Conservation (phyloP, 2,888 invertebrate genomes). For the Troides helena region DNA sequence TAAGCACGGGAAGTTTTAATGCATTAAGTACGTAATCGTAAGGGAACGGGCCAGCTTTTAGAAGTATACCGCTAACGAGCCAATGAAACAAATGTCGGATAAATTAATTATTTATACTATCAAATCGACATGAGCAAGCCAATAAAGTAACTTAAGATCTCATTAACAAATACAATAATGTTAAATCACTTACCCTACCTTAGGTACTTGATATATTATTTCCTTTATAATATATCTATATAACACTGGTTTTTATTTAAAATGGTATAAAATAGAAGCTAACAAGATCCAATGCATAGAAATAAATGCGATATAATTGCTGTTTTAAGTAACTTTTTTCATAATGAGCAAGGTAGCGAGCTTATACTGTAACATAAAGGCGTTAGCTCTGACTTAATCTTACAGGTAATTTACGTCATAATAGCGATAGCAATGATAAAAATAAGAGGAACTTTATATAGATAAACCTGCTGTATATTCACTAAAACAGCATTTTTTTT, state of each 20-base stretch:
- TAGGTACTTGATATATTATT: not conserved
- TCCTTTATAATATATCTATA: not conserved
- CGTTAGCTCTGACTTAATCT: too few relatives aligned
- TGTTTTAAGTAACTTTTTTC: not conserved
- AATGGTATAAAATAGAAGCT: not conserved
- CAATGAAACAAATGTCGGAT: conserved; percentile 41
- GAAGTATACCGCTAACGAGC: conserved; percentile 42
- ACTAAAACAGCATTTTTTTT: not conserved
- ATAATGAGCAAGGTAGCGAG: not conserved
- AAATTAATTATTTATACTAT: conserved; percentile 36
- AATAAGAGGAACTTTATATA: too few relatives aligned
- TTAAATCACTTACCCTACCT: not conserved
- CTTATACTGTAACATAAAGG: too few relatives aligned
- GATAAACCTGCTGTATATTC: not conserved
- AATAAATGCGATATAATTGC: too few relatives aligned
- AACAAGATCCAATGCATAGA: too few relatives aligned
- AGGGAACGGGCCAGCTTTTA: conserved; percentile 34
- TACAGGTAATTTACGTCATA: too few relatives aligned
- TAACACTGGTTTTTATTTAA: not conserved
- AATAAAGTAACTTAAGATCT: not conserved
- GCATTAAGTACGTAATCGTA: conserved; percentile 45
- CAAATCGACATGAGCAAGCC: conserved; percentile 9
- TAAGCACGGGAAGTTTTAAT: conserved; percentile 63
- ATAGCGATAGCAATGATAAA: too few relatives aligned
- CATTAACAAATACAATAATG: not conserved